Percentiles rank a stretch among this genome's conserved stretches.
Evolutionary conservation across 1,140 invertebrate species (phyloP).

Genomic region (Galleria mellonella): DNA sequence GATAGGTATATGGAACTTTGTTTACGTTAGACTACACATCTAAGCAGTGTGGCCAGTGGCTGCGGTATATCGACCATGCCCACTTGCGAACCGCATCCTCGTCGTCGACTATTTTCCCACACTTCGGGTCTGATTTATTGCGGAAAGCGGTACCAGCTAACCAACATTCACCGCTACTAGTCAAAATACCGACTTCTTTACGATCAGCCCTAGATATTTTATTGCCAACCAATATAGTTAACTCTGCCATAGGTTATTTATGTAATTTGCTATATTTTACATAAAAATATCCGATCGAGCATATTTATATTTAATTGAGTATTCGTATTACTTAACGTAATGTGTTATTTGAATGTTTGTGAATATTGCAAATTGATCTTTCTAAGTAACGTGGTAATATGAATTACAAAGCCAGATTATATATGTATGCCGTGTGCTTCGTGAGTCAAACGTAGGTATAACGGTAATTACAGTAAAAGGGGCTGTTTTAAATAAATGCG

Average conservation of each 20-base stretch:
- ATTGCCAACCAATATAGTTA: constrained; percentile 27
- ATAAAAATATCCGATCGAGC: too few relatives aligned
- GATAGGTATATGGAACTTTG: too few relatives aligned
- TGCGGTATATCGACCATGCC: constrained; percentile 18
- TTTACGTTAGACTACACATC: too few relatives aligned
- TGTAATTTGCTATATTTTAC: too few relatives aligned
- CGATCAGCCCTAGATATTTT: constrained; percentile 35
- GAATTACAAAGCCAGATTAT: constrained; percentile 12
- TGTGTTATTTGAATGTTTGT: too few relatives aligned
- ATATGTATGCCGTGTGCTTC: constrained; percentile 20
- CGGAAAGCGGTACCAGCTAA: constrained; percentile 24
- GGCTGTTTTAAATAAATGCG: constrained; percentile 35
- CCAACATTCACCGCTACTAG: constrained; percentile 24
- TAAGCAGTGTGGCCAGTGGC: constrained; percentile 1
- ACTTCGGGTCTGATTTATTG: constrained; percentile 42
- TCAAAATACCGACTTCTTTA: constrained; percentile 37
- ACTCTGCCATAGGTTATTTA: background rate
- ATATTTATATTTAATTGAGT: too few relatives aligned
- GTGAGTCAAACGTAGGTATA: constrained; percentile 15
- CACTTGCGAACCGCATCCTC: constrained; percentile 32
- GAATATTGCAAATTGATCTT: constrained; percentile 1
- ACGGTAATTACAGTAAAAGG: constrained; percentile 38
- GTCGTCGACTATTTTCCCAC: constrained; percentile 32
- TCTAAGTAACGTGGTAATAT: constrained; percentile 3
- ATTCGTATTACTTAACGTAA: too few relatives aligned